Evolutionary conservation across 2,113 vertebrate genomes (phyloP), one percentile per base, ranked within the genome.

Genomic region (Centropus unirufus): DNA sequence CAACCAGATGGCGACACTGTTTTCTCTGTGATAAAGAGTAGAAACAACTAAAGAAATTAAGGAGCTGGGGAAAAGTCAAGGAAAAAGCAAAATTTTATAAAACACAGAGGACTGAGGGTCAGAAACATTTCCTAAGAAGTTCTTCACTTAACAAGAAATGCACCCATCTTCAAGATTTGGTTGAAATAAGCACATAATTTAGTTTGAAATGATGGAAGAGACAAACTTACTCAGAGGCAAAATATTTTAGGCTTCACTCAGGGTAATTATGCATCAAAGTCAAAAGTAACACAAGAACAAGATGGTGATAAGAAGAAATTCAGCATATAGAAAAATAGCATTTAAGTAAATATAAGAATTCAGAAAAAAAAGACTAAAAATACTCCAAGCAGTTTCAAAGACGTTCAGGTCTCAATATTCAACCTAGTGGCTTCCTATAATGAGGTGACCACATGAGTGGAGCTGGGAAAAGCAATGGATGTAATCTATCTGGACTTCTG

Each of bases 1-100:
- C 42, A 75, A 47, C 14, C 62, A 22, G 21, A 19, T 30, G 3
- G 3, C 3, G 4, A 0, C 2, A 39, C 15, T 9, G 14, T 6
- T 40, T 54, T 55, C 77, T 67, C 23, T 58, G 27, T 44, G 30
- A 40, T 29, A 49, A 15, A 49, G 4, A 52, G 8, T 6, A 92
- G 34, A 61, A 87, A 58, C 8, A 42, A 44, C 21, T 67, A 32
- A 36, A 74, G 73, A 24, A 62, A 49, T 21, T 68, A 74, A 62
- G 32, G 20, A 66, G 23, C 9, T 32, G 21, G 13, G 16, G 29
- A 29, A 87, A 74, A 57, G 19, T 30, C 19, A 68, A 63, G n/a
- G 67, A 74, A 84, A 78, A 74, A 57, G 12, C 9, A 20, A 77
- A 49, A 22, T 29, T 51, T 58, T 29, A 39, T 59, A 73, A 58